Evolutionary conservation across 2,113 vertebrate genomes (phyloP), one percentile per base, ranked within the genome.

Genomic region (Sphyrna mokarran): DNA sequence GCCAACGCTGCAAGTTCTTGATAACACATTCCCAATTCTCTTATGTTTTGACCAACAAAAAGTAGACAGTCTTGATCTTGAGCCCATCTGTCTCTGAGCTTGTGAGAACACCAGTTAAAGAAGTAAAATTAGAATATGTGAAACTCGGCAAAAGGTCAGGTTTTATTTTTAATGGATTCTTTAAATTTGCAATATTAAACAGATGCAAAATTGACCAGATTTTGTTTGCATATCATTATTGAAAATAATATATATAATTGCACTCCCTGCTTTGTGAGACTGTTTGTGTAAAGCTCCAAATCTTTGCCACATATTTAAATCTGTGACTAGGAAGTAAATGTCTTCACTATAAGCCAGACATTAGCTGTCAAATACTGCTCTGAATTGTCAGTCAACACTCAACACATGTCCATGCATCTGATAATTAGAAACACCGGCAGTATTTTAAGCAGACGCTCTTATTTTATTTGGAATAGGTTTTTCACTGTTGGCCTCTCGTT

Each of bases 381-480:
- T 33, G 29, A 91, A 91, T 91, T 91, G 89, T 91, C 58, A 37
- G 58, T 91, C 33, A n/a, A 91, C 29, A 63, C 16, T n/a, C 7
- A 37, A 2, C 58, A 63, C 58, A 16, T 66, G 89, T 91, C 89
- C 58, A 40, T 91, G 61, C 89, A 66, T 66, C 58, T 89, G 58
- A 10, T 91, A 91, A 91, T 91, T 91, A 91, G 89, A 91, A 91
- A 66, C 89, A 91, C 58, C 33, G 20, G 18, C 89, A 63, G 89
- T 91, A 91, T 16, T 91, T 91, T 63, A n/a, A 91, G 58, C 14
- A 91, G 58, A 91, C 37, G 29, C 58, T 91, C 89, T 91, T 91
- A 91, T 89, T 89, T 89, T 89, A 89, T 91, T 91, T 66, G 89
- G 89, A 91, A 91, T 16, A 66, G 89, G 58, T 20, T 63, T 91